phyloP scores from a whole-genome alignment of 92 coral and sea anemone genomes.

The Porites rus region DNA sequence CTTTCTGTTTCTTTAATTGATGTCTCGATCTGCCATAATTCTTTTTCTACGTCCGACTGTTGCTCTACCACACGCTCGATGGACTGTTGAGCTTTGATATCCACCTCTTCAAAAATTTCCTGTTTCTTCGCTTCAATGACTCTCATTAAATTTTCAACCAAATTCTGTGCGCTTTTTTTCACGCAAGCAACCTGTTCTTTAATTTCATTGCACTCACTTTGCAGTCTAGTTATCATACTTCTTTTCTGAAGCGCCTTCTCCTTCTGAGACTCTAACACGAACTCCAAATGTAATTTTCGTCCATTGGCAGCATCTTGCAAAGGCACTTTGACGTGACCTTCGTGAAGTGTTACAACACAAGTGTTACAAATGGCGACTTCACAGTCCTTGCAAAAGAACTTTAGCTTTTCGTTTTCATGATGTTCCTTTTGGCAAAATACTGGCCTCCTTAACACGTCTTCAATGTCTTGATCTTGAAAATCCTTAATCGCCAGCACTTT shows the following conservation, averaged over 20 bases:
- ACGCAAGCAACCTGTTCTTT: neutral
- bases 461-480: conserved; percentile 7
- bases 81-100: too few relatives aligned
- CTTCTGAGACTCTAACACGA: neutral
- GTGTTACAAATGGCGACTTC: neutral
- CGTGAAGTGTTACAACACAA: neutral
- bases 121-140: neutral
- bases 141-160: too few relatives aligned
- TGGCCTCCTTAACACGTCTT: conserved; percentile 7
- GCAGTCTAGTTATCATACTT: neutral
- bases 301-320: conserved; percentile 4
- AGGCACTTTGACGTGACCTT: neutral
- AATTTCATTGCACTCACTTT: neutral
- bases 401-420: neutral
- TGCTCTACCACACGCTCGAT: too few relatives aligned
- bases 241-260: neutral
- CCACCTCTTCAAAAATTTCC: too few relatives aligned
- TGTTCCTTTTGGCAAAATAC: neutral
- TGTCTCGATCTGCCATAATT: too few relatives aligned
- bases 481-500: neutral
- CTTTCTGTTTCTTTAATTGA: too few relatives aligned
- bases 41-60: too few relatives aligned
- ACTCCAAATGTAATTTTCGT: neutral
- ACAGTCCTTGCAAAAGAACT: conserved; percentile 6
- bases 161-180: neutral